Base-by-base conservation (phyloP, 1,140 invertebrate genomes). In the Leptinotarsa lineolata region DNA sequence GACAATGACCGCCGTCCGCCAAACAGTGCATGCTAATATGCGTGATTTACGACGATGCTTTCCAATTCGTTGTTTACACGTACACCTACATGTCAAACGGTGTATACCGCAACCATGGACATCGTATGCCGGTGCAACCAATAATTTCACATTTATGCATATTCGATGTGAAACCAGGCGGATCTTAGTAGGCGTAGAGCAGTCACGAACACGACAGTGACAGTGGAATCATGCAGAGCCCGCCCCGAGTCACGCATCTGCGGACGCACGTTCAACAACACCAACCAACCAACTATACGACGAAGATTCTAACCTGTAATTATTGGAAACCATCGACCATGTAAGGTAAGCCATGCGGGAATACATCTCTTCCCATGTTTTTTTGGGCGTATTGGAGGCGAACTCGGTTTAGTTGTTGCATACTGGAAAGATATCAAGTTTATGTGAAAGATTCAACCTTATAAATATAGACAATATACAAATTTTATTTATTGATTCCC, bases 251-350 rank as follows among this genome's bases (percentile, higher is more conserved):
- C 78, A 79, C 78, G 78, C 78, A 77, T 79, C 76, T 70, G 72
- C 76, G 76, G 72, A 74, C 21, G 20, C 76, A 75, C 78, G 76
- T 77, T 76, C 76, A 74, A 76, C 76, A 76, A 74, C 68, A 76
- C 68, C 68, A 73, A 75, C 76, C 78, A 77, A 79, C 77, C 77
- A 77, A 77, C 77, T 68, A 74, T 72, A 74, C 75, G 74, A 71
- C 61, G 71, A 75, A 59, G 71, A 30, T 68, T 64, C 60, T 77
- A 79, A 79, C 78, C 74, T 79, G 68, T 79, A 79, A 79, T 79
- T 79, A 79, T 79, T 77, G 74, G 78, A 77, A 77, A 79, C 78
- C 78, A 77, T 79, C 76, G 60, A 73, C 74, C 74, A 73, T 76
- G 72, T 73, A 76, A 76, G 72, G 64, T 60, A 70, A 76, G 65